Conservation (phyloP, 2,797 vertebrate genomes). For the Coluber constrictor region DNA sequence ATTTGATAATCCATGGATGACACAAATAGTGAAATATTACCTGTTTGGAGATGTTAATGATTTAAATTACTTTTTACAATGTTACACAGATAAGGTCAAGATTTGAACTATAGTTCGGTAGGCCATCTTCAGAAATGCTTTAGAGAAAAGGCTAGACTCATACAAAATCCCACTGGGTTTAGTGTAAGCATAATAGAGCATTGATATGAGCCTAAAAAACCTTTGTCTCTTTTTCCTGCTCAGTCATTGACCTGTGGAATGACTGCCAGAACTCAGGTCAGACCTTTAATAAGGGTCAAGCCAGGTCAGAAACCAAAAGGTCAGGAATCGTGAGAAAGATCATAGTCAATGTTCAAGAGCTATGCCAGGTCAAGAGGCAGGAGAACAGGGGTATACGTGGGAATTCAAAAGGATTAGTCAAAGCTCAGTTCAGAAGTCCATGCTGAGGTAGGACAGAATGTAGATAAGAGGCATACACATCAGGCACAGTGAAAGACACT, state of each 20-base stretch:
- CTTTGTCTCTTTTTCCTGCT: not conserved
- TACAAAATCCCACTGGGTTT: not conserved
- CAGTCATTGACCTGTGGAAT: conserved; percentile 21
- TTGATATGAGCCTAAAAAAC: not conserved
- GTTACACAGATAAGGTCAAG: not conserved
- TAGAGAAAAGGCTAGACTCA: not conserved
- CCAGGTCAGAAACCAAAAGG: conserved; percentile 31
- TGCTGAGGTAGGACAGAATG: not conserved
- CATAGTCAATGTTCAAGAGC: conserved; percentile 9
- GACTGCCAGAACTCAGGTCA: conserved; percentile 20
- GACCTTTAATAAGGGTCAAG: conserved; percentile 28
- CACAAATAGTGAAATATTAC: not conserved
- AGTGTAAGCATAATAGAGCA: not conserved
- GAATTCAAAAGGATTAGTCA: conserved; percentile 15
- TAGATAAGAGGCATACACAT: not conserved
- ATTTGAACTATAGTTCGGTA: not conserved
- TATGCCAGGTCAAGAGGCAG: conserved; percentile 18
- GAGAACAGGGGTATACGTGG: not conserved
- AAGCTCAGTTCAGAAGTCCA: conserved; percentile 9
- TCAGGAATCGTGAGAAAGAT: conserved; percentile 35
- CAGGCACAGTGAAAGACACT: not conserved
- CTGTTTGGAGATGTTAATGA: not conserved
- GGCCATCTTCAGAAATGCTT: not conserved
- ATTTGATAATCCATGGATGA: not conserved
- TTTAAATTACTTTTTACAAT: not conserved